Evolutionary conservation across 2,888 invertebrate species (phyloP).

Genomic region (Callyntrura sp.): DNA sequence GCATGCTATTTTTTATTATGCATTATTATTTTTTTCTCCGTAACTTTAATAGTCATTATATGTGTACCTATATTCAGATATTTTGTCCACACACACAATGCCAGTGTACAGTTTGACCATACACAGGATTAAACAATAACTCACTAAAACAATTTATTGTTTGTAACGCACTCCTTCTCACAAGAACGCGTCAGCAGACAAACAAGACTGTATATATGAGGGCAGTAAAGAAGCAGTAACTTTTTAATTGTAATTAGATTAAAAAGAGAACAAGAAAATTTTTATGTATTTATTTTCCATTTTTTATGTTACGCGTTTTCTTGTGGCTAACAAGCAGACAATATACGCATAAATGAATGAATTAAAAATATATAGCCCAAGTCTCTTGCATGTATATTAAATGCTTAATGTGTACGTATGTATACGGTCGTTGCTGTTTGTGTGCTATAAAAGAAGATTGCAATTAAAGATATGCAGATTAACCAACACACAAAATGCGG

Average conservation of each 20-base stretch:
- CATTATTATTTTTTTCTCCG: too few relatives aligned
- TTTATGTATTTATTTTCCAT: constrained; percentile 20
- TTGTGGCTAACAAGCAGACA: not conserved
- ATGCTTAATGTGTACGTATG: too few relatives aligned
- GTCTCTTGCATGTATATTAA: too few relatives aligned
- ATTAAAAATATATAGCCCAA: not conserved
- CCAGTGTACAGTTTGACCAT: not conserved
- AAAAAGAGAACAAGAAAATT: not conserved
- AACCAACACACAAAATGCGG: too few relatives aligned
- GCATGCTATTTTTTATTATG: constrained; percentile 39
- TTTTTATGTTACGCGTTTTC: not conserved
- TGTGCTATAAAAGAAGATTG: constrained; percentile 14
- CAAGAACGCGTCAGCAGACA: too few relatives aligned
- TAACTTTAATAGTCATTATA: not conserved
- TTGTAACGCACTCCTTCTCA: too few relatives aligned
- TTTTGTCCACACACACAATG: not conserved
- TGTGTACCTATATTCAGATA: not conserved
- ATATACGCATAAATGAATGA: not conserved
- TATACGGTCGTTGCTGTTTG: too few relatives aligned
- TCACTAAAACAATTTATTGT: too few relatives aligned
- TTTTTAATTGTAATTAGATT: constrained; percentile 31
- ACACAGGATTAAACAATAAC: too few relatives aligned
- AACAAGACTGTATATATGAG: not conserved
- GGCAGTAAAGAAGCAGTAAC: not conserved
- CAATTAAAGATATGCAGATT: constrained; percentile 29